phyloP scores from a whole-genome alignment of 1,140 invertebrate species.

The Rhizoglyphus robini region DNA sequence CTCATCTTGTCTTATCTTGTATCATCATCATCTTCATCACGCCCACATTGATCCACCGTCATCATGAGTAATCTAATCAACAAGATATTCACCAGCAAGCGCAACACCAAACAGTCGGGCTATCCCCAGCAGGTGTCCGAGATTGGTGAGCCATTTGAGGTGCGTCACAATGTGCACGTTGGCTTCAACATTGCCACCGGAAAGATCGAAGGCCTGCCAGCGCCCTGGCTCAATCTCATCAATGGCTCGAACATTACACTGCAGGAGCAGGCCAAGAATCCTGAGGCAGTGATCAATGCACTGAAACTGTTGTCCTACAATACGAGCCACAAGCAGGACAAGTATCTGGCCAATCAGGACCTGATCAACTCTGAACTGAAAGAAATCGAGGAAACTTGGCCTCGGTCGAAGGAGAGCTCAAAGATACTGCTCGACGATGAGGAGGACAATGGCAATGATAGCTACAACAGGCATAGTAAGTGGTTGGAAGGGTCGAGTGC shows the following conservation, averaged over 20 bases:
- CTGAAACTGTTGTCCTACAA: constrained; percentile 81
- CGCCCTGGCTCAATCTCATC: constrained; percentile 59
- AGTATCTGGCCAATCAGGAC: constrained; percentile 54
- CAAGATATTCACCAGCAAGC: background rate
- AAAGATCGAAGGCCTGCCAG: constrained; percentile 58
- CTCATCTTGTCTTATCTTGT: too few relatives aligned
- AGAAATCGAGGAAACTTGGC: constrained; percentile 18
- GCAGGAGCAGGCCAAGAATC: constrained; percentile 77
- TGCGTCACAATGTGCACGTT: constrained; percentile 64
- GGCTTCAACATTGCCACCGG: constrained; percentile 59
- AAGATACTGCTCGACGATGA: constrained; percentile 9
- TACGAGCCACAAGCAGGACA: constrained; percentile 54
- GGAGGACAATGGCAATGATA: background rate
- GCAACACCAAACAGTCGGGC: constrained; percentile 6
- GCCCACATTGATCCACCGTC: background rate
- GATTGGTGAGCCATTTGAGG: constrained; percentile 32
- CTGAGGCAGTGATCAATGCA: constrained; percentile 73
- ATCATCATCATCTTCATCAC: background rate
- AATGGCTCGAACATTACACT: constrained; percentile 63
- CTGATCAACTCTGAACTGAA: constrained; percentile 32
- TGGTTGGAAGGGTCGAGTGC: too few relatives aligned
- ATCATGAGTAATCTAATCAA: constrained; percentile 12
- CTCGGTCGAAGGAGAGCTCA: background rate
- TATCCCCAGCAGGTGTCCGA: constrained; percentile 19
- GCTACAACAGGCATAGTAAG: background rate